Evolutionary conservation across 2,797 vertebrate species (phyloP).

Genomic region (Liparis tanakae): DNA sequence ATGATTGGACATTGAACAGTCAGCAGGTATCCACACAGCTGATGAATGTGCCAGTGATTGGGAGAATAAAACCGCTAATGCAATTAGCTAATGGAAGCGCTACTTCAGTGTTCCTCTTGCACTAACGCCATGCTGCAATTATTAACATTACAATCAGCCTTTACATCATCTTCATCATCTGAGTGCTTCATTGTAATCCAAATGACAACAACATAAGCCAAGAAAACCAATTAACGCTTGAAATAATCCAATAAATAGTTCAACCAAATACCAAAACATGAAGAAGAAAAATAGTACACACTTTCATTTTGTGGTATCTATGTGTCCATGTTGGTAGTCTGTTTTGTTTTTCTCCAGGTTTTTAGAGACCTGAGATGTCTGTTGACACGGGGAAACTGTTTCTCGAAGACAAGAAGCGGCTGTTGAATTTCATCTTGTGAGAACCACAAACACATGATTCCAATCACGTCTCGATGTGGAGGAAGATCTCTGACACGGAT

Average conservation of each 20-base stretch:
- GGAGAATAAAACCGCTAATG: conserved; percentile 25
- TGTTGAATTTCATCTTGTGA: background rate
- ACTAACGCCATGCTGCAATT: background rate
- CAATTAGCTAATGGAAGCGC: conserved; percentile 33
- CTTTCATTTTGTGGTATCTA: background rate
- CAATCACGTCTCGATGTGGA: background rate
- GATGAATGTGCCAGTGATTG: conserved; percentile 20
- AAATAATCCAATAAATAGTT: background rate
- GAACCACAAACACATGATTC: background rate
- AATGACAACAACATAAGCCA: background rate
- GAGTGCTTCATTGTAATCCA: background rate
- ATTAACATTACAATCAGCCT: conserved; percentile 17
- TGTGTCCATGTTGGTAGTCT: background rate
- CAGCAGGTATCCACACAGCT: conserved; percentile 14
- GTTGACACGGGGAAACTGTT: conserved; percentile 7
- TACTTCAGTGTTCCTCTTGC: background rate
- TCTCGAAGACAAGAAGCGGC: background rate
- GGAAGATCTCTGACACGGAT: background rate
- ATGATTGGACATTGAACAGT: background rate
- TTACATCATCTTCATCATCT: conserved; percentile 1
- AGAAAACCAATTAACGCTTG: background rate
- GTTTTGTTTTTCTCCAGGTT: background rate
- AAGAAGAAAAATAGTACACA: background rate
- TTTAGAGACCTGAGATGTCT: conserved; percentile 5
- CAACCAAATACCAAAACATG: background rate